Base-by-base conservation (phyloP, 1,140 invertebrate genomes). In the Myzus persicae region DNA sequence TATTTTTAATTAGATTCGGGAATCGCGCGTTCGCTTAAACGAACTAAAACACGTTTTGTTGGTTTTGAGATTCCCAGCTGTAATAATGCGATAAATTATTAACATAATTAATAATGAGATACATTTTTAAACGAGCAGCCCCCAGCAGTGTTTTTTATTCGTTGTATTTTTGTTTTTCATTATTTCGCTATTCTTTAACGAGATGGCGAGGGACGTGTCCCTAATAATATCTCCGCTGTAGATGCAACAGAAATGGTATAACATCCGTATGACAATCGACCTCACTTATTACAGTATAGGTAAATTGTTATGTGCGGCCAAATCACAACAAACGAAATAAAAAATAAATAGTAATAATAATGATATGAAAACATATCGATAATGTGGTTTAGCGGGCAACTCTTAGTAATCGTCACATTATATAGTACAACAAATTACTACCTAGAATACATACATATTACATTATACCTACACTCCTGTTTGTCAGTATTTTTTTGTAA, bases 1-100 rank as follows among this genome's bases (percentile, higher is more conserved):
- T 93, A 93, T 93, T 93, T 93, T 93, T 93, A 93, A 93, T 93
- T 93, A 85, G 91, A 93, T 93, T 85, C 91, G 40, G 40, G 44
- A 92, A 92, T 85, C 40, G 26, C 76, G 84, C 76, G 84, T 92
- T 46, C 76, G 59, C 59, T 92, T 84, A 93, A 93, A 93, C 81
- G 91, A 38, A 40, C 81, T 67, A 31, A 93, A 84, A 93, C 91
- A 85, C 76, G 91, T 93, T 93, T 54, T 84, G 91, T 84, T 85
- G 81, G 91, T 51, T 82, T 85, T 85, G 84, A 93, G 91, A 93
- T 93, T 42, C 51, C 11, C 89, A 3, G 38, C n/a, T 59, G 54
- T 48, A 92, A 51, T 89, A 85, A 85, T 18, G 26, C 84, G 26
- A 85, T 85, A n/a, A 91, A 76, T 91, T 59, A 92, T 92, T 82